A percentile compares a stretch with the other conserved stretches of the same genome.
Conservation (phyloP, 2,113 vertebrate genomes). For the Psephotus haematonotus region DNA sequence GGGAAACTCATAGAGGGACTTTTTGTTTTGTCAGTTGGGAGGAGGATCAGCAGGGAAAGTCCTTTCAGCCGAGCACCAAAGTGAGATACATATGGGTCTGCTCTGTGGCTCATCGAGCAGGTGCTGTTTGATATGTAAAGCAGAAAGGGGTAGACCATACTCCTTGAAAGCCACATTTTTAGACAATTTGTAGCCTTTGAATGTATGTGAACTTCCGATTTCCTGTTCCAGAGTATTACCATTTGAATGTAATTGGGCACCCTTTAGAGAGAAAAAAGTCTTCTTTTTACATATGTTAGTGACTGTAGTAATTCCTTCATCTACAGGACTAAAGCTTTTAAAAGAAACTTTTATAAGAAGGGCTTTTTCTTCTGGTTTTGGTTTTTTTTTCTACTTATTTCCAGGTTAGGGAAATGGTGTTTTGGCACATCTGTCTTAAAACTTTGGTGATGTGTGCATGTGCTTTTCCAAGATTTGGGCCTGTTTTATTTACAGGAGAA, state of each 20-base stretch:
- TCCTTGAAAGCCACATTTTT: not conserved
- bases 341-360: not conserved
- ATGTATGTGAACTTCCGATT: not conserved
- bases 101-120: rapidly evolving
- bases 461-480: not conserved
- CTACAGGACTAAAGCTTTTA: not conserved
- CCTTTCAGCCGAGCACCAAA: not conserved
- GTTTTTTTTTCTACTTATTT: not conserved
- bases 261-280: rapidly evolving
- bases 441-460: not conserved
- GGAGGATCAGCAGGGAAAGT: not conserved
- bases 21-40: not conserved
- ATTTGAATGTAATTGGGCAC: not conserved
- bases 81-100: rapidly evolving
- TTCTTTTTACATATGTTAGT: rapidly evolving
- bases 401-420: not conserved
- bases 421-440: not conserved
- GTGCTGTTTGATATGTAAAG: not conserved
- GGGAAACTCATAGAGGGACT: not conserved
- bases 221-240: not conserved
- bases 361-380: not conserved
- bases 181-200: not conserved
- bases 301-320: not conserved
- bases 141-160: not conserved
- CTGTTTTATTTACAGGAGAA: not conserved